A percentile compares a stretch with the other conserved stretches of the same genome.
Conservation (phyloP, 2,888 invertebrate genomes). For the Eupeodes luniger region DNA sequence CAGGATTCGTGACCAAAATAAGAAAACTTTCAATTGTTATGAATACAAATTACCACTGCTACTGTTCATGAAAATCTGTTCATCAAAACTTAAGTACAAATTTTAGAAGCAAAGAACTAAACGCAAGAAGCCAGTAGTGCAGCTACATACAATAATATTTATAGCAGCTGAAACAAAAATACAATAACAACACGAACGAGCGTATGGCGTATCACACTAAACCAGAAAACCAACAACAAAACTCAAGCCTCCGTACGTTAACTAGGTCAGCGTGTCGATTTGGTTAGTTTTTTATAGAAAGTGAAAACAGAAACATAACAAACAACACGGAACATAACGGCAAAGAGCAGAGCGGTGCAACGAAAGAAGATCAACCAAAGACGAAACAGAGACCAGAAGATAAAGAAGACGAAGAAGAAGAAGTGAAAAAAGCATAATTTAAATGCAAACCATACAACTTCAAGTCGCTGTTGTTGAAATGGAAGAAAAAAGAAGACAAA, state of each 20-base stretch:
- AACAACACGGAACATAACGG: constrained; percentile 47
- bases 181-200: constrained; percentile 11
- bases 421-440: constrained; percentile 17
- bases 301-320: constrained; percentile 75
- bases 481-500: background rate
- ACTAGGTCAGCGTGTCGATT: constrained; percentile 76
- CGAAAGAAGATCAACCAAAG: constrained; percentile 34
- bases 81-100: background rate
- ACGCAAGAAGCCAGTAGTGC: background rate
- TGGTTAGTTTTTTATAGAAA: constrained; percentile 75
- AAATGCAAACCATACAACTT: constrained; percentile 15
- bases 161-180: background rate
- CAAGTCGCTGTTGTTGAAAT: background rate
- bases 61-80: background rate
- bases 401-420: background rate
- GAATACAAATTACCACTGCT: background rate
- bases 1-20: background rate
- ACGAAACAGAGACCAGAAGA: constrained; percentile 37
- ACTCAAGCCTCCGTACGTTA: constrained; percentile 73
- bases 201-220: background rate
- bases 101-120: constrained; percentile 3
- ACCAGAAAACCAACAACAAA: constrained; percentile 40
- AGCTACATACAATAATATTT: background rate
- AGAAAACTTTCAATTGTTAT: background rate
- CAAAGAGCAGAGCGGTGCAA: constrained; percentile 15